Conservation (phyloP, 2,888 invertebrate species). For the Neocrepidodera transversa region DNA sequence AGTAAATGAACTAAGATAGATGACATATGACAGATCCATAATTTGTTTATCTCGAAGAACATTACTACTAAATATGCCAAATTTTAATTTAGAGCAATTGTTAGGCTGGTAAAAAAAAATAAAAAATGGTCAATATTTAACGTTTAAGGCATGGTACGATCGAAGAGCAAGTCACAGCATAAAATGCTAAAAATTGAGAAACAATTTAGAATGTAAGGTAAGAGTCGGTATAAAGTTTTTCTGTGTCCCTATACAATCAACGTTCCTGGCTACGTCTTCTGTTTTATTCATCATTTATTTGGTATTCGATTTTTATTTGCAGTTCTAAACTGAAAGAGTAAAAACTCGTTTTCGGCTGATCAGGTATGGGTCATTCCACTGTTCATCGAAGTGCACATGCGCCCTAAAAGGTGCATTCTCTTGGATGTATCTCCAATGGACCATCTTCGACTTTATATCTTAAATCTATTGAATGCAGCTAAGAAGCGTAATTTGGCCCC, state of each 20-base stretch:
- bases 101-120: too few relatives aligned
- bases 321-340: constrained; percentile 51
- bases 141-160: too few relatives aligned
- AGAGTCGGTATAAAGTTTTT: constrained; percentile 21
- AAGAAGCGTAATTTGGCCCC: constrained; percentile 25
- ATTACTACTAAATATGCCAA: too few relatives aligned
- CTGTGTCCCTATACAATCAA: constrained; percentile 33
- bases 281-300: constrained; percentile 52
- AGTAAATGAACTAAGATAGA: too few relatives aligned
- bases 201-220: constrained; percentile 24
- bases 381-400: constrained; percentile 47
- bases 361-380: constrained; percentile 57
- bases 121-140: too few relatives aligned
- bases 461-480: constrained; percentile 26
- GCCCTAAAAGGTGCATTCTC: constrained; percentile 37
- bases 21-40: too few relatives aligned
- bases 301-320: constrained; percentile 49
- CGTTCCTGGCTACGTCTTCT: constrained; percentile 25
- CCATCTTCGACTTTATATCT: constrained; percentile 26
- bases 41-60: too few relatives aligned
- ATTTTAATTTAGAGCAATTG: too few relatives aligned
- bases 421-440: constrained; percentile 21
- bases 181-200: constrained; percentile 21
- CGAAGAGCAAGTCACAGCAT: not conserved
- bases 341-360: constrained; percentile 56